phyloP scores from a whole-genome alignment of 2,113 vertebrate species.

The Pycnonotus jocosus region DNA sequence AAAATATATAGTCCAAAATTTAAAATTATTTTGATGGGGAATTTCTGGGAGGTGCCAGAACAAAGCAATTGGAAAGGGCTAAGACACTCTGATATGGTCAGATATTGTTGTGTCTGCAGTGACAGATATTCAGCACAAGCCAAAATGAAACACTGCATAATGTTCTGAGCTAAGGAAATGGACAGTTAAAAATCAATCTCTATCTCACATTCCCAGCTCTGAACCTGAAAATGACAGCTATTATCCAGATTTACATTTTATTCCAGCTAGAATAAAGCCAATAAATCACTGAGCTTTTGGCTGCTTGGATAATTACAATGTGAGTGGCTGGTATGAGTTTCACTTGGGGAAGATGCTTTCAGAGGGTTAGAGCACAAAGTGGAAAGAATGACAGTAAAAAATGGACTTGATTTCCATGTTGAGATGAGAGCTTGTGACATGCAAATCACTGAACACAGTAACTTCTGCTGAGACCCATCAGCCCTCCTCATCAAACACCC shows the following conservation, averaged over 20 bases:
- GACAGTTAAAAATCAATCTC: slow-evolving; percentile 74
- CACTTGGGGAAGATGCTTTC: background rate
- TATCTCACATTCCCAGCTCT: slow-evolving; percentile 64
- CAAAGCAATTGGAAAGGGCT: background rate
- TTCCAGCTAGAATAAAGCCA: slow-evolving; percentile 70
- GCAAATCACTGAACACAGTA: slow-evolving; percentile 25
- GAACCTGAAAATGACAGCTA: slow-evolving; percentile 76
- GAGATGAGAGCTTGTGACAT: slow-evolving; percentile 33
- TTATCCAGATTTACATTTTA: slow-evolving; percentile 81
- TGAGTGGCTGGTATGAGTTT: slow-evolving; percentile 48
- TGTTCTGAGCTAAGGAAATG: slow-evolving; percentile 60
- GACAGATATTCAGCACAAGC: slow-evolving; percentile 1
- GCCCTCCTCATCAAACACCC: background rate
- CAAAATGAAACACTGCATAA: slow-evolving; percentile 62
- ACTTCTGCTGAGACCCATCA: background rate
- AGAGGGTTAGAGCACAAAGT: slow-evolving; percentile 1
- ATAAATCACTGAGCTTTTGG: slow-evolving; percentile 74
- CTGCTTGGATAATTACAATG: slow-evolving; percentile 73
- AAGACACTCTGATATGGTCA: background rate
- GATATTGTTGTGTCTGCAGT: background rate
- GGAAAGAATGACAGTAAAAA: slow-evolving; percentile 71
- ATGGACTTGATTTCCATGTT: slow-evolving; percentile 61
- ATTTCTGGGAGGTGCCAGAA: background rate
- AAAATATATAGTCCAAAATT: background rate
- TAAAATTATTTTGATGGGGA: background rate